These are phyloP conservation scores for Geodia barretti DNA, from an alignment of 37 sponge, comb jelly and placozoan species.

Conservation along the genomic window DNA sequence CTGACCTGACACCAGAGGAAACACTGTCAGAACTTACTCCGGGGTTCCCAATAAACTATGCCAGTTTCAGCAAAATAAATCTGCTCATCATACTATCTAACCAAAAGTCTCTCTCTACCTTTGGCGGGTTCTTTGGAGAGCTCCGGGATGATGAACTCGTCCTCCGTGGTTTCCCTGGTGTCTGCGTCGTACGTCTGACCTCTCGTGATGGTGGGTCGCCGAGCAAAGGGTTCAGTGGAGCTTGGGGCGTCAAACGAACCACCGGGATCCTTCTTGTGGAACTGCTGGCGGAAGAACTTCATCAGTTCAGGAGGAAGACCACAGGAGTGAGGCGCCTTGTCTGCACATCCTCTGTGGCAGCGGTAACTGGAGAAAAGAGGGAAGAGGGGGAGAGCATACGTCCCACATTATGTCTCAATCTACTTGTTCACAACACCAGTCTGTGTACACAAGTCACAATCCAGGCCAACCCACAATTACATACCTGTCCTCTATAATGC, in stretches of 20 bases:
- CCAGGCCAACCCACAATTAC: not conserved
- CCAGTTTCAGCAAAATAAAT: no score
- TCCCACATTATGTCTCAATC: no score
- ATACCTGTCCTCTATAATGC: no score
- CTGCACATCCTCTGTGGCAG: constrained; percentile 80
- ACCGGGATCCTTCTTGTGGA: not conserved
- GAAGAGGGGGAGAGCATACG: not conserved
- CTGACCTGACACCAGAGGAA: constrained; percentile 36
- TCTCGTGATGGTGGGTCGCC: constrained; percentile 10
- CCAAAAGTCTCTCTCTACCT: constrained; percentile 17
- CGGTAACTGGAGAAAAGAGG: constrained; percentile 51
- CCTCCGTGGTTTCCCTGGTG: not conserved
- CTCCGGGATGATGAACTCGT: constrained; percentile 53
- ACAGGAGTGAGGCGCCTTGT: constrained; percentile 83
- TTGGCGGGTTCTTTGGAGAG: constrained; percentile 59
- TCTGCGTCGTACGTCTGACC: constrained; percentile 10
- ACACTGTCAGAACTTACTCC: no score
- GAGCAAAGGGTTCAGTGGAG: constrained; percentile 4
- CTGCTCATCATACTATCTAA: not conserved
- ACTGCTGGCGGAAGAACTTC: constrained; percentile 64
- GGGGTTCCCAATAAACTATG: no score
- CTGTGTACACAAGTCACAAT: no score
- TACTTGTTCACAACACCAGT: not conserved
- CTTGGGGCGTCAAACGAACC: constrained; percentile 21
- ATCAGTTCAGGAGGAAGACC: constrained; percentile 80